phyloP scores from a whole-genome alignment of 2,888 invertebrate genomes.

The Dyspetes luteomarginatus region DNA sequence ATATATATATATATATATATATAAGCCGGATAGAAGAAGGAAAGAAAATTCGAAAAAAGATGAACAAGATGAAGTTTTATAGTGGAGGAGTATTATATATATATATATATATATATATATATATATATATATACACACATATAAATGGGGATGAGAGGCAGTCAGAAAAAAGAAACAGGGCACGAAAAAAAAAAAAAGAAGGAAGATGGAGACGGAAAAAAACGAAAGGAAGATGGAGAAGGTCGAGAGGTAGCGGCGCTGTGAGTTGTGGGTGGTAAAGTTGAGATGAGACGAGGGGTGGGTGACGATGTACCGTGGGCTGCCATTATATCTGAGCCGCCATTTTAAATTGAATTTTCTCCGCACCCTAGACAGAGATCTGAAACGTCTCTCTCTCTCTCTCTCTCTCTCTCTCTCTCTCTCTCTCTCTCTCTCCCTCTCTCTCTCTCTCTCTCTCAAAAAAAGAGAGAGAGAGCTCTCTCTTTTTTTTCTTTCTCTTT shows the following conservation, averaged over 20 bases:
- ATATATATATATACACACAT: background rate
- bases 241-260: slow-evolving; percentile 47
- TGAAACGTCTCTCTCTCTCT: slow-evolving; percentile 79
- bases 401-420: slow-evolving; percentile 72
- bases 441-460: slow-evolving; percentile 74
- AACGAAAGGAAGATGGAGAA: slow-evolving; percentile 30
- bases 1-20: slow-evolving; percentile 2
- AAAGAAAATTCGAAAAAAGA: slow-evolving; percentile 39
- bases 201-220: slow-evolving; percentile 23
- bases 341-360: slow-evolving; percentile 83
- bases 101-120: background rate
- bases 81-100: background rate
- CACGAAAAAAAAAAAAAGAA: slow-evolving; percentile 26
- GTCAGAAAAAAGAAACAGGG: slow-evolving; percentile 7
- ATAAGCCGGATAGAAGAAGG: slow-evolving; percentile 26
- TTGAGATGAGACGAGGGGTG: slow-evolving; percentile 80
- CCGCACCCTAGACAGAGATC: slow-evolving; percentile 83
- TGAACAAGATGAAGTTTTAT: background rate
- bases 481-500: slow-evolving; percentile 51
- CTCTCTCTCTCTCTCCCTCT: slow-evolving; percentile 64
- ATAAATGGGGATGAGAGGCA: background rate
- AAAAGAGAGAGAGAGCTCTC: no score
- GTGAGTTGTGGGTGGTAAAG: slow-evolving; percentile 78
- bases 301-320: slow-evolving; percentile 82
- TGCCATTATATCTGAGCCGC: slow-evolving; percentile 83